Evolutionary conservation across 2,113 vertebrate genomes (phyloP).

Genomic region (Gambusia holbrooki): DNA sequence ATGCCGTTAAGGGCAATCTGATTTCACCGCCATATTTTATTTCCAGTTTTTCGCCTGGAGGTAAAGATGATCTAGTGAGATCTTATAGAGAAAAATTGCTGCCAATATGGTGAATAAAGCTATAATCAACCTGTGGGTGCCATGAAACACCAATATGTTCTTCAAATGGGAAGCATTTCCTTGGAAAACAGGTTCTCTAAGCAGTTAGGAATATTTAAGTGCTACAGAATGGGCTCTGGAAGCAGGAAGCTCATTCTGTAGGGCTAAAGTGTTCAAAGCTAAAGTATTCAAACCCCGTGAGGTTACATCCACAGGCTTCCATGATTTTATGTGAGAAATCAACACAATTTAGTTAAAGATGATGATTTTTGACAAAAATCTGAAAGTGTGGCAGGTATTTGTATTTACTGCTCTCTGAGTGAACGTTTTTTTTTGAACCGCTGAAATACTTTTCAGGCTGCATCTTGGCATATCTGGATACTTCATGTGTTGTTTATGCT

Average conservation of each 20-base stretch:
- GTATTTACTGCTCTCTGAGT: too few relatives aligned
- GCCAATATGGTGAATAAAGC: background rate
- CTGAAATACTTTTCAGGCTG: too few relatives aligned
- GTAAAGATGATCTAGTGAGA: conserved; percentile 18
- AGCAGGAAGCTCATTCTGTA: background rate
- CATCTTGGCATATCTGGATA: too few relatives aligned
- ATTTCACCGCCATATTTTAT: conserved; percentile 39
- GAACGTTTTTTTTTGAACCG: too few relatives aligned
- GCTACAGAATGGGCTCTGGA: conserved; percentile 4
- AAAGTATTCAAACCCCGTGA: too few relatives aligned
- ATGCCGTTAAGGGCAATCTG: conserved; percentile 22
- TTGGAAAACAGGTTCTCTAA: conserved; percentile 5
- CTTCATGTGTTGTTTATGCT: too few relatives aligned
- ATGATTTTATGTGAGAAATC: too few relatives aligned
- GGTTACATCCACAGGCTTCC: too few relatives aligned
- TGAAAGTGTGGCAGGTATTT: too few relatives aligned
- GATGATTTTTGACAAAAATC: too few relatives aligned
- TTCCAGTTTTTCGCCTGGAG: background rate
- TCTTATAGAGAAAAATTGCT: background rate
- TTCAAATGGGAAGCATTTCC: conserved; percentile 19
- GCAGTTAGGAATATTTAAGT: conserved; percentile 5
- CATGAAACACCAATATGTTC: background rate
- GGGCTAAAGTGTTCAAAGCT: background rate
- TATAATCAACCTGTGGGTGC: background rate
- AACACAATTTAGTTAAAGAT: too few relatives aligned